Percentiles rank a stretch among this genome's conserved stretches.
phyloP scores from a whole-genome alignment of 1,140 invertebrate species.

The Drosophila sechellia region DNA sequence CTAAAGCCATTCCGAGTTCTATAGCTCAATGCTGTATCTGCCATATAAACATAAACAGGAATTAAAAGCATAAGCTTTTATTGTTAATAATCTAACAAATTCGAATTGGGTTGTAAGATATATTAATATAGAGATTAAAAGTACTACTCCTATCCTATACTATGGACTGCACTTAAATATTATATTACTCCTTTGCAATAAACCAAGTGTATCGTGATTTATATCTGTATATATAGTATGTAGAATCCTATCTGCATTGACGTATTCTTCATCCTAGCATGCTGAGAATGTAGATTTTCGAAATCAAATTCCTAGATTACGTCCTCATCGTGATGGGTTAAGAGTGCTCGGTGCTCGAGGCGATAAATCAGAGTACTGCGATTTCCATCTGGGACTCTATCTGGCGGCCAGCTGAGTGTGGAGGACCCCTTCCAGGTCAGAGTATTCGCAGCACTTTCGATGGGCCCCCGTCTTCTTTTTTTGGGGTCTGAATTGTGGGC shows the following conservation, averaged over 20 bases:
- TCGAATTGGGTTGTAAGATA: too few relatives aligned
- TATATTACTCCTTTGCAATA: too few relatives aligned
- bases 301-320: not conserved
- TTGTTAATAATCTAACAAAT: not conserved
- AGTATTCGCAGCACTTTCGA: constrained; percentile 29
- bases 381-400: constrained; percentile 5
- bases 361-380: constrained; percentile 1
- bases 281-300: not conserved
- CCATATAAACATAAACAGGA: not conserved
- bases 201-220: too few relatives aligned
- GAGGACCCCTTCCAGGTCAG: constrained; percentile 31
- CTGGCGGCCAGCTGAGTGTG: not conserved
- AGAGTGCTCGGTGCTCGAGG: too few relatives aligned
- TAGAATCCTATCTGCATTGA: too few relatives aligned
- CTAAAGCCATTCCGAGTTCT: not conserved
- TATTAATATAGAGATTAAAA: too few relatives aligned
- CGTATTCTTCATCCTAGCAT: not conserved
- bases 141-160: too few relatives aligned
- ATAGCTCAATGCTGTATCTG: not conserved
- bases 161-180: too few relatives aligned
- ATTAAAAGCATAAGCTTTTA: not conserved
- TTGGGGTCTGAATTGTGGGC: constrained; percentile 12
- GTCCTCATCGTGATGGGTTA: not conserved
- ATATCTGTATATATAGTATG: too few relatives aligned
- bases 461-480: constrained; percentile 7